phyloP scores from a whole-genome alignment of 2,113 vertebrate genomes.

The Panurus biarmicus region DNA sequence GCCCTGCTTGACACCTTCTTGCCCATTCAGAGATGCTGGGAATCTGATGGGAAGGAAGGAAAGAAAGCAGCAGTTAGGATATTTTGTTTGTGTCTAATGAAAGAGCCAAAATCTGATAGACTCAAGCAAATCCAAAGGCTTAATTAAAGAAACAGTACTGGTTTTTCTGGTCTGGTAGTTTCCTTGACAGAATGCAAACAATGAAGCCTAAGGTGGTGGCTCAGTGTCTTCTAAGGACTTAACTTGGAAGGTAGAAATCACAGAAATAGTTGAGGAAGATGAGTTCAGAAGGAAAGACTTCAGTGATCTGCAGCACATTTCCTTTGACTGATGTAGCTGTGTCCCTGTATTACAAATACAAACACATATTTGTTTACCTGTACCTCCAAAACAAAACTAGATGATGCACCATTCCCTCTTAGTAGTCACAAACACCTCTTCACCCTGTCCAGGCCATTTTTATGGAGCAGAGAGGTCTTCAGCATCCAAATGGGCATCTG shows the following conservation, averaged over 20 bases:
- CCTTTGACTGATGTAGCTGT: neutral
- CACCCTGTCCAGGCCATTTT: neutral
- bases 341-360: neutral
- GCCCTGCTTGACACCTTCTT: neutral
- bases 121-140: neutral
- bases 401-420: neutral
- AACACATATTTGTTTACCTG: neutral
- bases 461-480: neutral
- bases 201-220: neutral
- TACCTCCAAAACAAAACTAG: neutral
- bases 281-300: neutral
- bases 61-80: neutral
- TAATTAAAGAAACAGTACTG: neutral
- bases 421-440: neutral
- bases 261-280: neutral
- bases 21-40: neutral
- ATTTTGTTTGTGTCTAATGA: neutral
- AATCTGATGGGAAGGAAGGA: neutral
- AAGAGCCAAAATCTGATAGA: neutral
- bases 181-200: neutral
- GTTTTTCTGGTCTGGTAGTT: neutral
- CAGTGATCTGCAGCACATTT: neutral
- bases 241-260: neutral
- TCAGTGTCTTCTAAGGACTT: neutral
- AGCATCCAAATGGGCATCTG: neutral